These are phyloP conservation scores for Branchinecta sandiegonensis DNA, from an alignment of 2,888 invertebrate genomes.

Conservation along the genomic window DNA sequence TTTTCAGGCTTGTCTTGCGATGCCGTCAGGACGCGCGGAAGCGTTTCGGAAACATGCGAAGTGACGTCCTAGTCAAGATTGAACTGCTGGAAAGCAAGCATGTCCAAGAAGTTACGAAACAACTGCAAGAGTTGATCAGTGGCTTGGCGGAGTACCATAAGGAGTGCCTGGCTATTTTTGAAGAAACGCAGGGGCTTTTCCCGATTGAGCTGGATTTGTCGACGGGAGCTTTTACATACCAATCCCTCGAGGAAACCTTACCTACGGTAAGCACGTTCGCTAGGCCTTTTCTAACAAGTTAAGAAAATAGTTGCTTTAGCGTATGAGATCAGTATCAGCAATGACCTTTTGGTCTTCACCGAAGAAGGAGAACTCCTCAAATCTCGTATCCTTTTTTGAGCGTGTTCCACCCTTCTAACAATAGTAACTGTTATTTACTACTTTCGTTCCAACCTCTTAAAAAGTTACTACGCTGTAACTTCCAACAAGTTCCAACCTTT, in stretches of 20 bases:
- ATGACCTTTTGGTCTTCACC: no score
- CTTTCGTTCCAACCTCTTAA: no score
- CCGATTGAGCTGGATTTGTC: slow-evolving; percentile 92
- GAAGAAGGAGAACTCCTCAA: no score
- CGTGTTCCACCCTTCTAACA: no score
- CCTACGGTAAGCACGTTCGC: slow-evolving; percentile 13
- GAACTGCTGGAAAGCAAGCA: slow-evolving; percentile 96
- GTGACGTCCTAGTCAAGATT: slow-evolving; percentile 71
- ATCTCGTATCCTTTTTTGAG: no score
- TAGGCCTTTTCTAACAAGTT: neutral
- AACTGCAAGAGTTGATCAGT: slow-evolving; percentile 64
- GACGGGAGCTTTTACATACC: slow-evolving; percentile 80
- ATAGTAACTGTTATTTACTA: no score
- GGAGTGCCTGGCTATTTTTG: slow-evolving; percentile 57
- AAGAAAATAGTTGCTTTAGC: no score
- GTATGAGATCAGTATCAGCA: no score
- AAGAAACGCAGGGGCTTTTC: slow-evolving; percentile 58
- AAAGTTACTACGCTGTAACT: no score
- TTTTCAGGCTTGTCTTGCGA: slow-evolving; percentile 62
- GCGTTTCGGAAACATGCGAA: slow-evolving; percentile 64
- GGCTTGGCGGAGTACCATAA: slow-evolving; percentile 62
- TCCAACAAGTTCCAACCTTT: no score
- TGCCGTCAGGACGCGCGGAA: slow-evolving; percentile 87
- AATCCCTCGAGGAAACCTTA: slow-evolving; percentile 34
- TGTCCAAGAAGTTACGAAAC: slow-evolving; percentile 83